A percentile compares a stretch with the other conserved stretches of the same genome.
Conservation (phyloP, 2,113 vertebrate genomes). For the Nycticorax nycticorax region DNA sequence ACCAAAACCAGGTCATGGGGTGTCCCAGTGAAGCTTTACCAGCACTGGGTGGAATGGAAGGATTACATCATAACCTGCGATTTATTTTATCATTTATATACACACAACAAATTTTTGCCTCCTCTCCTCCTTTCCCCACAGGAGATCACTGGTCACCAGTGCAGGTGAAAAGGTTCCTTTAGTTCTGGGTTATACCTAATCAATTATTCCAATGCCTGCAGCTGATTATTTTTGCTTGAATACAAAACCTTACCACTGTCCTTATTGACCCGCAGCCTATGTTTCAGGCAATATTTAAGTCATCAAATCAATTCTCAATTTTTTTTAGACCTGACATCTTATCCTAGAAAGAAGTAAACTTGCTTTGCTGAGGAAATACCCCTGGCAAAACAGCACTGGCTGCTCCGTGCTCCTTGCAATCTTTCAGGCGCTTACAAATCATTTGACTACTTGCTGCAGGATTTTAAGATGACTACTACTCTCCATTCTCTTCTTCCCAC, state of each 20-base stretch:
- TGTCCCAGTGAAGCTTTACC: neutral
- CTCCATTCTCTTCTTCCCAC: neutral
- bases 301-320: fast-evolving
- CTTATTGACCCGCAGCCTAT: neutral
- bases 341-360: neutral
- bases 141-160: neutral
- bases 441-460: neutral
- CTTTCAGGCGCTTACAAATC: neutral
- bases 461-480: neutral
- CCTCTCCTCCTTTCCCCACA: neutral
- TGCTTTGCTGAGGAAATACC: neutral
- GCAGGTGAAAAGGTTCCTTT: neutral
- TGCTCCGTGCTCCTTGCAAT: fast-evolving
- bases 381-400: neutral
- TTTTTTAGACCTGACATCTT: neutral
- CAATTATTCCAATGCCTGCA: neutral
- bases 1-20: neutral
- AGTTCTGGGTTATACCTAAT: neutral
- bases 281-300: neutral
- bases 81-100: too few species aligned
- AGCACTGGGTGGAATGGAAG: neutral
- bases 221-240: neutral
- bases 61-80: neutral
- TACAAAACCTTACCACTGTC: neutral
- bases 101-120: neutral